These are phyloP conservation scores for Metallyticus violacea DNA, from an alignment of 2,888 invertebrate genomes.

Conservation along the genomic window DNA sequence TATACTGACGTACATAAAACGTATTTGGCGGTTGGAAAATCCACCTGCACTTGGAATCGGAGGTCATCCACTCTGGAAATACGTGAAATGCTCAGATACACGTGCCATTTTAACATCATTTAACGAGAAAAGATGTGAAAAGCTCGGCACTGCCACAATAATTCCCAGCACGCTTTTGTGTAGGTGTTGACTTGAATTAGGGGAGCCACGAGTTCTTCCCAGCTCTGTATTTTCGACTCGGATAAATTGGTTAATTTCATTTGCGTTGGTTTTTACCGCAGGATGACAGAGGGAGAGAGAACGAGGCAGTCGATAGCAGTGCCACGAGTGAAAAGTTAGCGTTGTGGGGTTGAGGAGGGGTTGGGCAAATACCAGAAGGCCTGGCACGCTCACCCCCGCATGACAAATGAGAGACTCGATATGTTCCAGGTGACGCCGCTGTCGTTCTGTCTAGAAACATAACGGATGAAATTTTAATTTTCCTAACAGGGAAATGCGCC, in stretches of 20 bases:
- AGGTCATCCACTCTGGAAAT: background rate
- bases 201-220: background rate
- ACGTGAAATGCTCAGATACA: background rate
- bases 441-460: background rate
- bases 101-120: background rate
- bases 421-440: background rate
- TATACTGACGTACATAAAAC: too few relatives aligned
- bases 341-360: too few relatives aligned
- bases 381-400: background rate
- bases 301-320: background rate
- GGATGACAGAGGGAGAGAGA: background rate
- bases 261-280: background rate
- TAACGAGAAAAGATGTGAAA: background rate
- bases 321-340: background rate
- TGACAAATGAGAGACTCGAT: background rate
- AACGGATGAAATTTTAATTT: background rate
- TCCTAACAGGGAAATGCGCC: background rate
- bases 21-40: too few relatives aligned
- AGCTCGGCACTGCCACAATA: background rate
- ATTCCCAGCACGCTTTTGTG: background rate
- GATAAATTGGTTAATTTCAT: background rate
- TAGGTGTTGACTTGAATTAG: background rate
- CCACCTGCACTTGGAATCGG: background rate
- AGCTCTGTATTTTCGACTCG: background rate
- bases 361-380: background rate